A percentile compares a stretch with the other conserved stretches of the same genome.
These are phyloP conservation scores for Cephus cinctus DNA, from an alignment of 1,140 invertebrate genomes.

Conservation along the genomic window DNA sequence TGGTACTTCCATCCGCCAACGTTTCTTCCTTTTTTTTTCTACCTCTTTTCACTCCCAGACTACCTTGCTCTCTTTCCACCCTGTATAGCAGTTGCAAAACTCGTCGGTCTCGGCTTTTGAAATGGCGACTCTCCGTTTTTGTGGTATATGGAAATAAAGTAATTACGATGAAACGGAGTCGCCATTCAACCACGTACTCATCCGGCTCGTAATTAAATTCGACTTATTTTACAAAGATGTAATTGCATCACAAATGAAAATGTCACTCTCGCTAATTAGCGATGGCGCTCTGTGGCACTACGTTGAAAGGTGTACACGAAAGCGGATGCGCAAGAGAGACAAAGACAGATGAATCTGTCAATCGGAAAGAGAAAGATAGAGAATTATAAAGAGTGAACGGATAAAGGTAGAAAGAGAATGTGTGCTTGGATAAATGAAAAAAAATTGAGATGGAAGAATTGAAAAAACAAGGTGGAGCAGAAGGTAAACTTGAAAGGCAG, in stretches of 20 bases:
- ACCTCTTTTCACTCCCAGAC: not conserved
- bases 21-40: not conserved
- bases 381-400: not conserved
- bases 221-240: conserved; percentile 5
- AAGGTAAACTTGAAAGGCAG: too few species aligned
- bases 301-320: conserved; percentile 15
- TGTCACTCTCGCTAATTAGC: conserved; percentile 20
- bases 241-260: conserved; percentile 9
- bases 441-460: too few species aligned
- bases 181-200: conserved; percentile 7
- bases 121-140: conserved; percentile 12
- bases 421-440: too few species aligned
- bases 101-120: too few species aligned
- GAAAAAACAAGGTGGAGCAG: too few species aligned
- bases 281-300: too few species aligned
- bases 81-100: too few species aligned
- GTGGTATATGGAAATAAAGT: conserved; percentile 26
- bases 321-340: conserved; percentile 23
- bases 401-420: conserved; percentile 16
- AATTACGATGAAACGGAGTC: conserved; percentile 21
- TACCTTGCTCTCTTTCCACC: too few species aligned
- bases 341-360: conserved; percentile 4
- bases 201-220: conserved; percentile 19
- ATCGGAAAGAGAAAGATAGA: not conserved
- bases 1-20: not conserved